Evolutionary conservation across 2,113 vertebrate genomes (phyloP).

Genomic region (Tachysurus fulvidraco): DNA sequence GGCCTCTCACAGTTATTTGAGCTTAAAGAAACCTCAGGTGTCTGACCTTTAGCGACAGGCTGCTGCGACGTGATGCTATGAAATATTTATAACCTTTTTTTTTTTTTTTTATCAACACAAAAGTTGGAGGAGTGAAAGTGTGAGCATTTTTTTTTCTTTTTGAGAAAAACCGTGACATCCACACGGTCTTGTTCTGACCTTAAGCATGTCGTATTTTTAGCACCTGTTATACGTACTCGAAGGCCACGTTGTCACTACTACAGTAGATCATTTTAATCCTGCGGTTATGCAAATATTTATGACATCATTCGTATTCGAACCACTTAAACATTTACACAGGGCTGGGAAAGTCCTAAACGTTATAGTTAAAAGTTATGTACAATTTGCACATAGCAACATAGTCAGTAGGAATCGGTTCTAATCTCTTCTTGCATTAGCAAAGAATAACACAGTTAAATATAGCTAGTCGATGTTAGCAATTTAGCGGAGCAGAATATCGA

Average conservation of each 20-base stretch:
- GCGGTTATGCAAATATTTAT: not conserved
- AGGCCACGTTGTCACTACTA: not conserved
- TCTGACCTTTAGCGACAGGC: slow-evolving; percentile 3
- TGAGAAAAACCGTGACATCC: not conserved
- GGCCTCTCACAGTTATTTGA: not conserved
- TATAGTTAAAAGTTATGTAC: no score
- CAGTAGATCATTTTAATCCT: not conserved
- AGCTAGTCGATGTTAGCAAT: no score
- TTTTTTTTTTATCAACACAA: not conserved
- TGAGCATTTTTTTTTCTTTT: not conserved
- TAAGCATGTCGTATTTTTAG: not conserved
- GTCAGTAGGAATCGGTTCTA: no score
- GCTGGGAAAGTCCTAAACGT: not conserved
- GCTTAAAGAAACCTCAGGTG: slow-evolving; percentile 15
- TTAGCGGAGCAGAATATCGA: no score
- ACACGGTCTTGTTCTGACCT: not conserved
- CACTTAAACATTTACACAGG: not conserved
- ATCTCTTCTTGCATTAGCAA: no score
- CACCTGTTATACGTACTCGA: not conserved
- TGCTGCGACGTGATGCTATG: not conserved
- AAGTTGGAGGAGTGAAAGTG: not conserved
- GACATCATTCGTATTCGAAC: not conserved
- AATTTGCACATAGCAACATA: no score
- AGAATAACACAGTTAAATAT: no score
- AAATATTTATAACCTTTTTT: not conserved